Percentiles rank a stretch among this genome's conserved stretches.
Conservation (phyloP, 2,113 vertebrate species). For the Cinclus cinclus region DNA sequence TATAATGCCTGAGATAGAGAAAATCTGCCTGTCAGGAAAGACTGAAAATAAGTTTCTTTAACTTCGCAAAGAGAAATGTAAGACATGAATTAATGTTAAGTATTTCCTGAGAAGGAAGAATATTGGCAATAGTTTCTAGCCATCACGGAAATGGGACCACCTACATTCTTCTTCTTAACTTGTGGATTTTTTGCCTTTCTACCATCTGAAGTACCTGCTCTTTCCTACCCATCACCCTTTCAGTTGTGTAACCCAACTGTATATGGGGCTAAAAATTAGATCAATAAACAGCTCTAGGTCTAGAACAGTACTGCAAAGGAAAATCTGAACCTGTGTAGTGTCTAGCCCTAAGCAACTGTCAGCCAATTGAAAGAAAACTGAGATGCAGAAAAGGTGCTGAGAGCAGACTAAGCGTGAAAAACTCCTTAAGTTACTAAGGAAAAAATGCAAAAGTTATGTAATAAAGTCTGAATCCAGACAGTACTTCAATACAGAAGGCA, state of each 20-base stretch:
- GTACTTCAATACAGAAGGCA: neutral
- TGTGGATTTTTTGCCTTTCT: neutral
- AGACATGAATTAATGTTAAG: neutral
- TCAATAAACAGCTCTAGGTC: neutral
- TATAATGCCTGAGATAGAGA: neutral
- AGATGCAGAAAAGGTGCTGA: neutral
- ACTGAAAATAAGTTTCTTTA: neutral
- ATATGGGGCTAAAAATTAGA: neutral
- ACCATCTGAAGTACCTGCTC: neutral
- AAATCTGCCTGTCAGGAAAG: neutral
- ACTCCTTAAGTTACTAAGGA: neutral
- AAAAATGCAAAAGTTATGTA: neutral
- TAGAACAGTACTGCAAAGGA: neutral
- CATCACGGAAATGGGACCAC: neutral
- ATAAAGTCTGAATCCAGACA: neutral
- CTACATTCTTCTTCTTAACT: neutral
- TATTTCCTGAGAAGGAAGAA: neutral
- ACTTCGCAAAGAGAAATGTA: neutral
- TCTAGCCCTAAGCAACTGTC: neutral
- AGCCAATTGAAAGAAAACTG: neutral
- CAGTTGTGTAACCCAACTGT: neutral
- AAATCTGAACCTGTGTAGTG: neutral
- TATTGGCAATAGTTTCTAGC: neutral
- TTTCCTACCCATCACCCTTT: neutral
- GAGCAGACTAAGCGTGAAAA: neutral